Conservation (phyloP, 2,113 vertebrate genomes). For the Oncorhynchus keta region DNA sequence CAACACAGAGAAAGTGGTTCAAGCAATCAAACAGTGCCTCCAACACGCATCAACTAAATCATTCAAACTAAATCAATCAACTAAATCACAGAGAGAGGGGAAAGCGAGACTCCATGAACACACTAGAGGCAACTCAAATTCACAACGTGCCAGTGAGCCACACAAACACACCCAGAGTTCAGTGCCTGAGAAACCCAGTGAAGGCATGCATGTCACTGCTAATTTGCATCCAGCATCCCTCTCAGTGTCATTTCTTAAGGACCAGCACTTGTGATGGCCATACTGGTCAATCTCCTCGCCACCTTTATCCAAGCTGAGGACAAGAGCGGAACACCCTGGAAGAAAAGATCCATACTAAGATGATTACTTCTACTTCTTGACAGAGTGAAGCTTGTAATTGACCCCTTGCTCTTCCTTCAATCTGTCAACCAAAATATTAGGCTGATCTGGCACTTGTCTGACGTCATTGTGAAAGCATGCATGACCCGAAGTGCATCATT, state of each 20-base stretch:
- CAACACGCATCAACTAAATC: background rate
- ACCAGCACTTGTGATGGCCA: slow-evolving; percentile 5
- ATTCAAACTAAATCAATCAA: background rate
- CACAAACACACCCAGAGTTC: slow-evolving; percentile 7
- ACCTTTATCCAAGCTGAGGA: background rate
- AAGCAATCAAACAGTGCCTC: background rate
- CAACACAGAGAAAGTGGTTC: background rate
- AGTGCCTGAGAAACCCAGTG: slow-evolving; percentile 5
- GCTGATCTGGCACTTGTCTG: background rate
- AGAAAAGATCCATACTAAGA: background rate
- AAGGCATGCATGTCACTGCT: slow-evolving; percentile 35
- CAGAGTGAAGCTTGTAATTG: background rate
- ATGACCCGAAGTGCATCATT: background rate
- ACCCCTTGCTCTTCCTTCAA: background rate
- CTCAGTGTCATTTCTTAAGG: slow-evolving; percentile 24
- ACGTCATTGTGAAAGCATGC: background rate
- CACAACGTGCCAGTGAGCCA: slow-evolving; percentile 17
- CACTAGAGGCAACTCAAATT: background rate
- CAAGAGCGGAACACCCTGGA: background rate
- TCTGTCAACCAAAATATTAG: background rate
- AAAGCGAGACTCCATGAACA: background rate
- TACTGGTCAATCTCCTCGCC: background rate
- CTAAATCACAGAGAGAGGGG: background rate
- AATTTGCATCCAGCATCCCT: slow-evolving; percentile 29
- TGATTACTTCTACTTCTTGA: background rate